A percentile compares a stretch with the other conserved stretches of the same genome.
Evolutionary conservation across 2,113 vertebrate species (phyloP).

Genomic region (Pteruthius melanotis): DNA sequence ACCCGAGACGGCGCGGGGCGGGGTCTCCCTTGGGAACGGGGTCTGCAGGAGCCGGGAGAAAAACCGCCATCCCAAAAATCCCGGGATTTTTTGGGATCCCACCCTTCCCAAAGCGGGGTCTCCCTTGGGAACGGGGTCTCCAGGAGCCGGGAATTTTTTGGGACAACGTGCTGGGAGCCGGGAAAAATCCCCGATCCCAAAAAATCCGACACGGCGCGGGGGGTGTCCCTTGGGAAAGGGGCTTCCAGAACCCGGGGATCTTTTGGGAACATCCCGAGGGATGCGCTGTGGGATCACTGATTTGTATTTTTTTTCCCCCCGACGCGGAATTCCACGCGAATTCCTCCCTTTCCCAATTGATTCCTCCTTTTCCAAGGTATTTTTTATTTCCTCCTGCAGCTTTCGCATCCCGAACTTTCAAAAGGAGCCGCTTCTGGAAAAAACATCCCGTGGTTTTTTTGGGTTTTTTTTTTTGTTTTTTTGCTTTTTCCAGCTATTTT

Average conservation of each 20-base stretch:
- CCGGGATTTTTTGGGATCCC: too few relatives aligned
- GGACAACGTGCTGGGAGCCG: not conserved
- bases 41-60: too few relatives aligned
- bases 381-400: not conserved
- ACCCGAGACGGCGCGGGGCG: too few relatives aligned
- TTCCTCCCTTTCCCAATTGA: not conserved
- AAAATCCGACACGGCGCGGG: too few relatives aligned
- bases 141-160: too few relatives aligned
- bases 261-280: not conserved
- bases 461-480: too few relatives aligned
- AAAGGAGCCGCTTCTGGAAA: not conserved
- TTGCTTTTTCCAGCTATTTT: too few relatives aligned
- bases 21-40: too few relatives aligned
- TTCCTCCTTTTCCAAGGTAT: not conserved
- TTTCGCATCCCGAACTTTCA: not conserved
- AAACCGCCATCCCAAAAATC: too few relatives aligned
- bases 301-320: not conserved
- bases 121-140: too few relatives aligned
- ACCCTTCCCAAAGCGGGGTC: too few relatives aligned
- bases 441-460: too few relatives aligned
- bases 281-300: not conserved
- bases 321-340: not conserved
- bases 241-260: fast-evolving
- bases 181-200: not conserved
- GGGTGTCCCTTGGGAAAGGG: fast-evolving